Evolutionary conservation across 2,888 invertebrate genomes (phyloP).

Genomic region (Acrobasis repandana): DNA sequence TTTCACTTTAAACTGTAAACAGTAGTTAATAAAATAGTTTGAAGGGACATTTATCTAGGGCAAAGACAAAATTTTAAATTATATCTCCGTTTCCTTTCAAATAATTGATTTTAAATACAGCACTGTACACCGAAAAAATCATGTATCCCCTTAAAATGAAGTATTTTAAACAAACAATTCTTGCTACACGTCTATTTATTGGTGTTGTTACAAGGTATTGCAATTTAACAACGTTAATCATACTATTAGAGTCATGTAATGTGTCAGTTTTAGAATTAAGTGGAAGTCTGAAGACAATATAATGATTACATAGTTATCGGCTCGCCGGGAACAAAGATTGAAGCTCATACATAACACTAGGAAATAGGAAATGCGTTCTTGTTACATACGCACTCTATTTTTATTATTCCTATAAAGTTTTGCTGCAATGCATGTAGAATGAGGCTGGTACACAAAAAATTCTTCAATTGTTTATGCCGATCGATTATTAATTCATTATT

Average conservation of each 20-base stretch:
- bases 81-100: too few relatives aligned
- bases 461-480: too few relatives aligned
- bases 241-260: constrained; percentile 12
- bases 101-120: too few relatives aligned
- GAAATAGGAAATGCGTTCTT: constrained; percentile 13
- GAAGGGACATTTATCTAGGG: too few relatives aligned
- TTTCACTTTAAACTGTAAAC: too few relatives aligned
- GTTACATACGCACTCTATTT: constrained; percentile 2
- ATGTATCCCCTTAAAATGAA: too few relatives aligned
- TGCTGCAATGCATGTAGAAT: not conserved
- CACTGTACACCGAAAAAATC: too few relatives aligned
- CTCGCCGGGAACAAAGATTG: constrained; percentile 20
- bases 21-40: too few relatives aligned
- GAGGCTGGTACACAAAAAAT: too few relatives aligned
- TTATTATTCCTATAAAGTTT: constrained; percentile 4
- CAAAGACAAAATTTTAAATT: too few relatives aligned
- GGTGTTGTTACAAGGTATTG: not conserved
- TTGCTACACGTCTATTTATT: not conserved
- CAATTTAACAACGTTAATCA: constrained; percentile 6
- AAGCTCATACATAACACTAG: constrained; percentile 17
- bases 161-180: too few relatives aligned
- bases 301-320: constrained; percentile 21
- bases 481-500: too few relatives aligned
- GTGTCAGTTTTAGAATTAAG: constrained; percentile 12
- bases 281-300: constrained; percentile 9